phyloP scores from a whole-genome alignment of 2,113 vertebrate genomes.

The Ciconia maguari region DNA sequence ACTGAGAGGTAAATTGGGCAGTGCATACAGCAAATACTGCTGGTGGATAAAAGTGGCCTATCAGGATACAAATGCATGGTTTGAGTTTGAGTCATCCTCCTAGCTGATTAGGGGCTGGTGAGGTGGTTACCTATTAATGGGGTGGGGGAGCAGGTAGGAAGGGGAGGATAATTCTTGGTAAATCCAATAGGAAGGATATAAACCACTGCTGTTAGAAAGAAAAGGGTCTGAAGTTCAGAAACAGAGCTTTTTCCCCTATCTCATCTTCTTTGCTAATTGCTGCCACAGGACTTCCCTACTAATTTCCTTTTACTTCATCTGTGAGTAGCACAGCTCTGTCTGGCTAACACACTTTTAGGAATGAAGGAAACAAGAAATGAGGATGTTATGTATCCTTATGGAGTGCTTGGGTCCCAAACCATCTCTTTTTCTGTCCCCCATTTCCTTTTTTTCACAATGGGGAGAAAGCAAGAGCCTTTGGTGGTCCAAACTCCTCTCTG shows the following conservation, averaged over 20 bases:
- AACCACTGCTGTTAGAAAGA: neutral
- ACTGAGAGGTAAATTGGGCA: neutral
- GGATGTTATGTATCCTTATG: neutral
- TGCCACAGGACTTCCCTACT: neutral
- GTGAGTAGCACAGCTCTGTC: neutral
- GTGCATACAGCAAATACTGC: neutral
- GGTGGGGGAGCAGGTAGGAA: neutral
- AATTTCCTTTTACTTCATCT: slow-evolving; percentile 1
- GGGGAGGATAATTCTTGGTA: neutral
- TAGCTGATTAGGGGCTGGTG: neutral
- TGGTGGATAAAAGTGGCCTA: neutral
- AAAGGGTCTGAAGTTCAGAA: neutral
- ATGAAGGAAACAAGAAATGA: neutral
- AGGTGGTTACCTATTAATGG: neutral
- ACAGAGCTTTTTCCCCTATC: neutral
- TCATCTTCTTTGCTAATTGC: neutral
- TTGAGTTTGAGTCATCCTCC: neutral
- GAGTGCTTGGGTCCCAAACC: neutral
- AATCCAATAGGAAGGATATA: neutral
- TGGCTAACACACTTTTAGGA: neutral
- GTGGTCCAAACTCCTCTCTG: neutral
- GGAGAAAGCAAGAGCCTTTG: neutral
- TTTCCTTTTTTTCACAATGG: neutral
- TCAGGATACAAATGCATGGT: neutral
- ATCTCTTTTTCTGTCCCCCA: neutral